phyloP scores from a whole-genome alignment of 2,113 vertebrate genomes.

The Podarcis raffonei region DNA sequence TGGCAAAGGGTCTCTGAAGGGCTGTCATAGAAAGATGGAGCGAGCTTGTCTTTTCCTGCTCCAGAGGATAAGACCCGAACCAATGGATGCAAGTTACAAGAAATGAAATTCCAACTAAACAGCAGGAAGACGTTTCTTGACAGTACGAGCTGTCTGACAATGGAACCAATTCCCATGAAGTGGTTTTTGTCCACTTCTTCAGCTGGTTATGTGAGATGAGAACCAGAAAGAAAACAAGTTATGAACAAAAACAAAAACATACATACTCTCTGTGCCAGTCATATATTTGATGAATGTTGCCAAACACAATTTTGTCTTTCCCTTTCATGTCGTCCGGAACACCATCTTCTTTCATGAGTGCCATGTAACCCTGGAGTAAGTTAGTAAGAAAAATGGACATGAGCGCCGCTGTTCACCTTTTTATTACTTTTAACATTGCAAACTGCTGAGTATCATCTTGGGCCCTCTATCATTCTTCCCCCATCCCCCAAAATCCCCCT shows the following conservation, averaged over 20 bases:
- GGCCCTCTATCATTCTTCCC: neutral
- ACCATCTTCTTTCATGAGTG: slow-evolving; percentile 95
- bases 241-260: slow-evolving; percentile 25
- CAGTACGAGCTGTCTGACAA: too few species aligned
- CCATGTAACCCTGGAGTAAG: slow-evolving; percentile 90
- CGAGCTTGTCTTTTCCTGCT: too few species aligned
- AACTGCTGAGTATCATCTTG: neutral
- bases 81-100: too few species aligned
- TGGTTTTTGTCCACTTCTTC: neutral
- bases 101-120: too few species aligned
- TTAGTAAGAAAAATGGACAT: neutral
- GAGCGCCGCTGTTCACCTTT: neutral
- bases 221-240: neutral
- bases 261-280: slow-evolving; percentile 99
- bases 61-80: too few species aligned
- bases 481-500: too few species aligned
- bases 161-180: too few species aligned
- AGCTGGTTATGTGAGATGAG: neutral
- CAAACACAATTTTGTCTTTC: slow-evolving; percentile 98
- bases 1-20: too few species aligned
- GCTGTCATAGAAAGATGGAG: too few species aligned
- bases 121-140: too few species aligned
- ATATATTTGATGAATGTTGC: slow-evolving; percentile 98
- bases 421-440: neutral
- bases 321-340: slow-evolving; percentile 99